These are phyloP conservation scores for Eupithecia insigniata DNA, from an alignment of 2,888 invertebrate genomes.

Conservation along the genomic window DNA sequence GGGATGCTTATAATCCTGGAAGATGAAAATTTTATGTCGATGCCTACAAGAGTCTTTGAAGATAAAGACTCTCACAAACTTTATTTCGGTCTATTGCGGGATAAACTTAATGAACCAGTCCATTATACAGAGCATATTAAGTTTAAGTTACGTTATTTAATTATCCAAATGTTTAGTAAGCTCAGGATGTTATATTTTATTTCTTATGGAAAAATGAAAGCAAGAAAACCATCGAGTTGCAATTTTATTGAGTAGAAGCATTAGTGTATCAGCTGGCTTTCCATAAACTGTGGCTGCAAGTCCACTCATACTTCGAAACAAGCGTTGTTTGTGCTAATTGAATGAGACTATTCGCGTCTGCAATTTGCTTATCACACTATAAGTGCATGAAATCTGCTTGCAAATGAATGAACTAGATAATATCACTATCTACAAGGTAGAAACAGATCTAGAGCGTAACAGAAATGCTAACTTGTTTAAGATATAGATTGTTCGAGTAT, in stretches of 20 bases:
- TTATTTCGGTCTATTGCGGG: too few relatives aligned
- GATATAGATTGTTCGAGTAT: not conserved
- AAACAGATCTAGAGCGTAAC: slow-evolving; percentile 12
- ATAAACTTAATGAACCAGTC: too few relatives aligned
- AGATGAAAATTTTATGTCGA: not conserved
- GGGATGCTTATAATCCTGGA: not conserved
- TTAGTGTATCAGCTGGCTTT: slow-evolving; percentile 5
- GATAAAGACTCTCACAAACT: too few relatives aligned
- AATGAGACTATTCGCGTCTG: slow-evolving; percentile 28
- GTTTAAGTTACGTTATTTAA: too few relatives aligned
- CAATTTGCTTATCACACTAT: slow-evolving; percentile 27
- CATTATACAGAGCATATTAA: too few relatives aligned
- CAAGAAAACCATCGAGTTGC: not conserved
- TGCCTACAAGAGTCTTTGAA: too few relatives aligned
- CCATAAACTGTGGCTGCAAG: slow-evolving; percentile 13
- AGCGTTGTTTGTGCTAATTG: slow-evolving; percentile 37
- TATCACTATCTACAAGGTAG: not conserved
- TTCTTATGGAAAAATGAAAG: too few relatives aligned
- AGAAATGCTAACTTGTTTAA: slow-evolving; percentile 2
- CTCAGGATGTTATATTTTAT: too few relatives aligned
- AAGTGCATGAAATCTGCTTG: slow-evolving; percentile 29
- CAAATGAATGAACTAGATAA: slow-evolving; percentile 23
- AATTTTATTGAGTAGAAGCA: not conserved
- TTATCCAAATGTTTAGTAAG: too few relatives aligned
- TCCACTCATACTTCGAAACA: slow-evolving; percentile 23